Percentiles rank a stretch among this genome's conserved stretches.
phyloP scores from a whole-genome alignment of 1,140 invertebrate species.

The Drosophila prosaltans region DNA sequence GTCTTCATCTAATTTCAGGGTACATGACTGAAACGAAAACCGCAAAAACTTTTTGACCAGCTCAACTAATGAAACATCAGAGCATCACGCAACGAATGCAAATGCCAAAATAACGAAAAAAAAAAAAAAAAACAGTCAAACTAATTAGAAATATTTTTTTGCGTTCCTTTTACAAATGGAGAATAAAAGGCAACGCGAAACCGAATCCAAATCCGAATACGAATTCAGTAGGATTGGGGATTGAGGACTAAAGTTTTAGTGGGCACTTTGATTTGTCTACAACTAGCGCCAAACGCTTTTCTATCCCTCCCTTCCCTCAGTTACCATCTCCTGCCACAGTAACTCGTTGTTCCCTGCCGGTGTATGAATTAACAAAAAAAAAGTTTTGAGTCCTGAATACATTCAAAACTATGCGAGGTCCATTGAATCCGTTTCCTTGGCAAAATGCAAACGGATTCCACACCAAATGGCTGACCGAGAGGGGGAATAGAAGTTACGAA shows the following conservation, averaged over 20 bases:
- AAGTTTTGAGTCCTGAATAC: constrained; percentile 67
- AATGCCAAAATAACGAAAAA: constrained; percentile 35
- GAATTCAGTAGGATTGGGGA: neutral
- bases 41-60: constrained; percentile 46
- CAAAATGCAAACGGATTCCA: constrained; percentile 24
- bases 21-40: constrained; percentile 20
- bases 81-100: constrained; percentile 26
- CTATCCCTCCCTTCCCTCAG: constrained; percentile 14
- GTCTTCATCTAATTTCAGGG: neutral
- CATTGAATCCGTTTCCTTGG: constrained; percentile 52
- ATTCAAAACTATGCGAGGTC: constrained; percentile 53
- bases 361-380: constrained; percentile 62
- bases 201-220: neutral
- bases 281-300: neutral
- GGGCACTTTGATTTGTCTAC: constrained; percentile 47
- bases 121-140: constrained; percentile 21
- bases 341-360: neutral
- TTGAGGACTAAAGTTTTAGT: constrained; percentile 38
- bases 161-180: neutral
- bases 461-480: neutral
- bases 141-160: constrained; percentile 35
- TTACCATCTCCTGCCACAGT: neutral
- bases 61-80: constrained; percentile 57
- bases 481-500: constrained; percentile 6
- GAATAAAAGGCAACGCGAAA: neutral